phyloP scores from a whole-genome alignment of 2,888 invertebrate genomes.

The Cryptocheilus praepositus region DNA sequence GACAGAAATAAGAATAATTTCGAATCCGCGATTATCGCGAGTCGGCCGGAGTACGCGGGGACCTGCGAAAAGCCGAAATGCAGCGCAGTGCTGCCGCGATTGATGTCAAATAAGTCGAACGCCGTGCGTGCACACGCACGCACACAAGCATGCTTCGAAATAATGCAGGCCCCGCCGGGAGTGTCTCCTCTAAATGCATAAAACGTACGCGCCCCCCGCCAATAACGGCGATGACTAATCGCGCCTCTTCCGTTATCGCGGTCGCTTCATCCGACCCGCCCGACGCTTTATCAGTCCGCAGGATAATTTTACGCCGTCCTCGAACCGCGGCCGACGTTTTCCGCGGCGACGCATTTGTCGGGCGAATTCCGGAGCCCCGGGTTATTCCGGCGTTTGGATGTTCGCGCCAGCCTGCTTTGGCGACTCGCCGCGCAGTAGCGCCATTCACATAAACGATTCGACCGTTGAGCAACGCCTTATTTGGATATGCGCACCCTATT shows the following conservation, averaged over 20 bases:
- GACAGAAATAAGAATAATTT: slow-evolving; percentile 69
- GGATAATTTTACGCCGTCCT: too few species aligned
- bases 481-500: slow-evolving; percentile 79
- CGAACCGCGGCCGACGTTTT: too few species aligned
- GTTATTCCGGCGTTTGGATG: slow-evolving; percentile 18
- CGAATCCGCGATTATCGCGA: slow-evolving; percentile 61
- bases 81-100: slow-evolving; percentile 31
- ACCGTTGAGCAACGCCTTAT: slow-evolving; percentile 76
- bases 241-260: too few species aligned
- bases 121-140: not conserved
- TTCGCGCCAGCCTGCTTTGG: slow-evolving; percentile 49
- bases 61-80: slow-evolving; percentile 12
- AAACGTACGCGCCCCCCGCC: too few species aligned
- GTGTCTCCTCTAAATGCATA: too few species aligned
- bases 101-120: slow-evolving; percentile 34
- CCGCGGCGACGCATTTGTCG: too few species aligned
- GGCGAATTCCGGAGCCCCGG: too few species aligned
- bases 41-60: slow-evolving; percentile 2
- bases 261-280: too few species aligned
- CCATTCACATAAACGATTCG: slow-evolving; percentile 37
- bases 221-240: too few species aligned
- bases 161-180: too few species aligned
- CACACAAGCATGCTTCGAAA: too few species aligned
- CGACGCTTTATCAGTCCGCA: too few species aligned
- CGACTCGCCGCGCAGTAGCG: slow-evolving; percentile 35